These are phyloP conservation scores for Nilaparvata lugens DNA, from an alignment of 1,140 invertebrate species.

Conservation along the genomic window DNA sequence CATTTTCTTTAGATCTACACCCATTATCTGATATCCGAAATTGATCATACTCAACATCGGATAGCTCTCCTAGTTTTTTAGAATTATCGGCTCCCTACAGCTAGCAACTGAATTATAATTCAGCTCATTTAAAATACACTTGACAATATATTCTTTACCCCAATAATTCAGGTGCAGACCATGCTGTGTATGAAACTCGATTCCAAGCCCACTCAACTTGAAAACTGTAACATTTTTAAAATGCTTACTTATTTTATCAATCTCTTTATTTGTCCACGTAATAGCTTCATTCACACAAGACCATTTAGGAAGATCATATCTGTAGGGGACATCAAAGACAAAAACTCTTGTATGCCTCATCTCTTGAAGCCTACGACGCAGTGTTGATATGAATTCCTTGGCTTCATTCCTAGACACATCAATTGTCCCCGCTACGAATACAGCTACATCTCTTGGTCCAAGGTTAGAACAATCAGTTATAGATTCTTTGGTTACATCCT, in stretches of 20 bases:
- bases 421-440: background rate
- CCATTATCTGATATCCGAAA: too few relatives aligned
- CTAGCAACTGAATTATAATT: too few relatives aligned
- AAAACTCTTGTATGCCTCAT: conserved; percentile 4
- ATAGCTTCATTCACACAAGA: conserved; percentile 13
- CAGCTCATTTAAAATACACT: background rate
- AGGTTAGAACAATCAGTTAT: background rate
- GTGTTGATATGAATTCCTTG: background rate
- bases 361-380: too few relatives aligned
- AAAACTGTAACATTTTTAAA: conserved; percentile 11
- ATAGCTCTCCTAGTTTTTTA: too few relatives aligned
- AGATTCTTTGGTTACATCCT: background rate
- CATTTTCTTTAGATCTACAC: too few relatives aligned
- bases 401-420: background rate
- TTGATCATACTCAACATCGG: too few relatives aligned
- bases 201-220: background rate
- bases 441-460: background rate
- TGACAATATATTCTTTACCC: conserved; percentile 5
- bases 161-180: conserved; percentile 7
- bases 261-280: conserved; percentile 1
- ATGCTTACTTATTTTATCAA: background rate
- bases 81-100: too few relatives aligned
- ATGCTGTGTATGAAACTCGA: conserved; percentile 5
- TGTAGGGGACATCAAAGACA: conserved; percentile 6
- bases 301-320: conserved; percentile 10